These are phyloP conservation scores for Gnatocerus cornutus DNA, from an alignment of 2,888 invertebrate species.

Conservation along the genomic window DNA sequence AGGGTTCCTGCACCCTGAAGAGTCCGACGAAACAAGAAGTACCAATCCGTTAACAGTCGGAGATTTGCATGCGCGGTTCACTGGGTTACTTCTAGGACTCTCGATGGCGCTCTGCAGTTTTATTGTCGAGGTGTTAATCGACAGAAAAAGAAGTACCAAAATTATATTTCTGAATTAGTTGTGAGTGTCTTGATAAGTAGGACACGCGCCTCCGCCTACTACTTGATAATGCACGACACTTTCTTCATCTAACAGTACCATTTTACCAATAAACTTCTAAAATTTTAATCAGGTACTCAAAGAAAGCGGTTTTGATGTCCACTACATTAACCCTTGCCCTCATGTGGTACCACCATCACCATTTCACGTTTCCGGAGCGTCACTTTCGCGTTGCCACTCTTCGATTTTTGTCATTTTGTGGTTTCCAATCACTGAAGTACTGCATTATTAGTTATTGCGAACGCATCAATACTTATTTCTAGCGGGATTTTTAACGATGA, in stretches of 20 bases:
- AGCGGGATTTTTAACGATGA: conserved; percentile 45
- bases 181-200: background rate
- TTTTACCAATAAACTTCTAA: conserved; percentile 51
- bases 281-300: conserved; percentile 35
- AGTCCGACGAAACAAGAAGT: conserved; percentile 7
- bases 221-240: conserved; percentile 59
- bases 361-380: conserved; percentile 1
- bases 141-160: too few relatives aligned
- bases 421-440: background rate
- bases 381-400: background rate
- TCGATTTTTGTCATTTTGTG: background rate
- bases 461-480: conserved; percentile 52
- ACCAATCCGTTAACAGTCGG: conserved; percentile 7
- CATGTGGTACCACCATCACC: conserved; percentile 6
- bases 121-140: too few relatives aligned
- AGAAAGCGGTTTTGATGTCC: conserved; percentile 43
- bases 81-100: too few relatives aligned
- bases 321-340: conserved; percentile 11
- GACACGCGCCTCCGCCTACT: too few relatives aligned
- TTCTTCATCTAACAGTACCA: conserved; percentile 57
- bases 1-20: conserved; percentile 42
- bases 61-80: background rate
- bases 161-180: too few relatives aligned
- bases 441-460: background rate
- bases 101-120: too few relatives aligned